A percentile compares a stretch with the other conserved stretches of the same genome.
Conservation (phyloP, 2,797 vertebrate genomes). For the Dermochelys coriacea region DNA sequence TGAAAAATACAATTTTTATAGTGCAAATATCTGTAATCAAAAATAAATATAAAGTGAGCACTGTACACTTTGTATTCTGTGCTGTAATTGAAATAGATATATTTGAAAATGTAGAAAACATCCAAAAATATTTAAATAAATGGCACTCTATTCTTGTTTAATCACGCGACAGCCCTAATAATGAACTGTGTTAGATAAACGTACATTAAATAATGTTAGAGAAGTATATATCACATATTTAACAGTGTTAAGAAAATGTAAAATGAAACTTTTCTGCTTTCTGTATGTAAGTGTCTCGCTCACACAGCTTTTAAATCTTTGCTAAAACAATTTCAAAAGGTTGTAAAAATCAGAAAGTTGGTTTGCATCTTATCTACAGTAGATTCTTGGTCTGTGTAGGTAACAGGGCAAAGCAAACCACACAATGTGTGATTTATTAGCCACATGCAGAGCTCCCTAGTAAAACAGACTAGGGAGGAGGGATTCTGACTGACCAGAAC, state of each 20-base stretch:
- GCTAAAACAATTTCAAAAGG: no score
- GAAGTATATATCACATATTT: neutral
- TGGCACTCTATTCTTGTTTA: no score
- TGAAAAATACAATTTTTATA: no score
- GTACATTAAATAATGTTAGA: neutral
- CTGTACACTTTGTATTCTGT: no score
- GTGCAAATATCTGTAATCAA: no score
- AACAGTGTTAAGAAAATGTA: neutral
- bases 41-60: no score
- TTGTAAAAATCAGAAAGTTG: neutral
- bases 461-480: neutral
- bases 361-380: neutral
- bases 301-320: no score
- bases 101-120: no score
- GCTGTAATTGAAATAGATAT: no score
- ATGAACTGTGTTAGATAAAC: no score
- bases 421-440: neutral
- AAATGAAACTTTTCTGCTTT: neutral
- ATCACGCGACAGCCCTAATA: no score
- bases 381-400: neutral
- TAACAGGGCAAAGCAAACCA: neutral
- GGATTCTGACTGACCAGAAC: neutral
- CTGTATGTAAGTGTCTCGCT: neutral
- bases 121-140: no score
- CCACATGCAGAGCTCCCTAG: neutral